A percentile compares a stretch with the other conserved stretches of the same genome.
phyloP scores from a whole-genome alignment of 92 coral and sea anemone species.

The Epizoanthus stellaris region DNA sequence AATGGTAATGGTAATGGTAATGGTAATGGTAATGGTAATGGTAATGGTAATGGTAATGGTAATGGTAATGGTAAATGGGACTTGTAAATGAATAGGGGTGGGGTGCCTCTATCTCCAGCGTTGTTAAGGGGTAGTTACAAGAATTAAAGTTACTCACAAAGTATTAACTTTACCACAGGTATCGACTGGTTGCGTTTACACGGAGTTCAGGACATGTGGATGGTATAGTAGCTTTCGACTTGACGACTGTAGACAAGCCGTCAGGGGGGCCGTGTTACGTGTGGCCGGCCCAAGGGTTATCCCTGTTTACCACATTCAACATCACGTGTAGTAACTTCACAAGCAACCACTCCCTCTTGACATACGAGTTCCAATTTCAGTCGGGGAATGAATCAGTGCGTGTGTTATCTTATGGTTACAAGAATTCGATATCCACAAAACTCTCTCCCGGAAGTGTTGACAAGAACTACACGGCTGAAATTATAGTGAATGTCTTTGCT shows the following conservation, averaged over 20 bases:
- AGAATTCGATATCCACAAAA: constrained; percentile 17
- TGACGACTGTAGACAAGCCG: constrained; percentile 22
- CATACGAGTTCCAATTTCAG: constrained; percentile 43
- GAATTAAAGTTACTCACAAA: too few species aligned
- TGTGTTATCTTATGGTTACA: constrained; percentile 20
- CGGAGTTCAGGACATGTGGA: neutral
- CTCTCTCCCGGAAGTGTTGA: constrained; percentile 34
- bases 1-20: neutral
- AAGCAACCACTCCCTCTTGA: constrained; percentile 33
- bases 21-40: neutral
- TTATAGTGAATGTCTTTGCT: neutral
- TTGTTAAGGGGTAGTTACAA: too few species aligned
- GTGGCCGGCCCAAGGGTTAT: constrained; percentile 36
- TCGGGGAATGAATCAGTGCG: constrained; percentile 40
- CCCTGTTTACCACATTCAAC: constrained; percentile 41
- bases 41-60: neutral
- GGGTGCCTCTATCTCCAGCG: too few species aligned
- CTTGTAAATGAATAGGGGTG: too few species aligned
- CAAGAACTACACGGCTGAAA: constrained; percentile 1
- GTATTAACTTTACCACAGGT: neutral
- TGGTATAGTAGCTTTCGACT: constrained; percentile 22
- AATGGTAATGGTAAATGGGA: neutral
- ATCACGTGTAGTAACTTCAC: constrained; percentile 36
- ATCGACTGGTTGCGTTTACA: constrained; percentile 38
- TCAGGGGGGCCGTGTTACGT: constrained; percentile 42